Evolutionary conservation across 2,797 vertebrate genomes (phyloP), one percentile per base, ranked within the genome.

Genomic region (Cossypha niveicapilla): DNA sequence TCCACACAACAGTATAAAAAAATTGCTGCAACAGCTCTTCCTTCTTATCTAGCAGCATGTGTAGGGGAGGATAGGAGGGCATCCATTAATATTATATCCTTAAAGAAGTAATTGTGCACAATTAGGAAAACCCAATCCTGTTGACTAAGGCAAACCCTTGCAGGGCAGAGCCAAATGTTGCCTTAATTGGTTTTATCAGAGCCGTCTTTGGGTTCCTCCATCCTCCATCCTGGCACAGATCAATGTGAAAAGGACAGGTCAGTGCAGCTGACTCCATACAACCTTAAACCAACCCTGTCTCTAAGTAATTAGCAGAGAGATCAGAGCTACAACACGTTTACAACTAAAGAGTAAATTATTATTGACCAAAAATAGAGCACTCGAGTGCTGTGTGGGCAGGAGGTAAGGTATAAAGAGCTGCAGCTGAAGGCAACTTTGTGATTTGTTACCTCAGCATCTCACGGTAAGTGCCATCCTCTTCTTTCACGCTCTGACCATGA

Each of bases 331-430:
- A 76, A 97, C 94, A 48, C 96, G 67, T 98, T 97, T 97, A 84
- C 97, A 96, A 97, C 96, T 97, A 95, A 97, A 90, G 80, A 96
- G 94, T 96, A 96, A 95, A 97, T 92, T 95, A 96, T 97, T 95
- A 97, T 97, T 96, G 94, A 96, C 97, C 97, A 97, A 98, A 98
- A 96, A 96, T 94, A 98, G 98, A 97, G 94, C 22, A 6, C 71
- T 90, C 53, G 71, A 97, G 35, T 93, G 96, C 97, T 97, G 92
- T 25, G 88, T 95, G 96, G 91, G 97, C 97, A 97, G 88, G 84
- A 95, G 85, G 53, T 72, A 63, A 71, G n/a, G 30, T 97, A 98
- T 98, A 98, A 98, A 98, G 94, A 87, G 91, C 91, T 35, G 70
- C 41, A 48, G 72, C 66, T 44, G 71, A 73, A 76, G 56, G 75